Evolutionary conservation across 1,140 invertebrate species (phyloP).

Genomic region (Euura saliciscinereae): DNA sequence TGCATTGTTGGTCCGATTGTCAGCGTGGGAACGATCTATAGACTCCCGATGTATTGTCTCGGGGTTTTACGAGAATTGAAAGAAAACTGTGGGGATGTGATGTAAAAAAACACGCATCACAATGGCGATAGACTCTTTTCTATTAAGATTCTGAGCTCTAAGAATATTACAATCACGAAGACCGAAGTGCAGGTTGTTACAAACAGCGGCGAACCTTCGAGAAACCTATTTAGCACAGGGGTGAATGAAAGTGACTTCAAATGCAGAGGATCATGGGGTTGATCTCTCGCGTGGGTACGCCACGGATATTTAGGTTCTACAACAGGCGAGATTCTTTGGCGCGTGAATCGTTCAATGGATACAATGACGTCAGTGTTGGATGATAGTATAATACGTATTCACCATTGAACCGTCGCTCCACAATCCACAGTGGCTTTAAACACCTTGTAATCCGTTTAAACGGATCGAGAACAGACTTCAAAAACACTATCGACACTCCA

Average conservation of each 20-base stretch:
- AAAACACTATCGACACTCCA: not conserved
- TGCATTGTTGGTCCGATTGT: not conserved
- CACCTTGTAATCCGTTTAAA: not conserved
- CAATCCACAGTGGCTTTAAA: not conserved
- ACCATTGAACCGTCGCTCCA: not conserved
- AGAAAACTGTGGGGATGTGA: not conserved
- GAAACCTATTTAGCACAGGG: too few species aligned
- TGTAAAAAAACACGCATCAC: too few species aligned
- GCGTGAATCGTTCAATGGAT: not conserved
- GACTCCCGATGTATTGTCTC: not conserved
- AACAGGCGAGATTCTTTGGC: constrained; percentile 4
- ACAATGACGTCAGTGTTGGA: constrained; percentile 7
- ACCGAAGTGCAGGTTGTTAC: too few species aligned
- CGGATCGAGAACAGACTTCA: not conserved
- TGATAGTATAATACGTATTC: constrained; percentile 5
- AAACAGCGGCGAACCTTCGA: too few species aligned
- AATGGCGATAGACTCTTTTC: too few species aligned
- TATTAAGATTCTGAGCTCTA: too few species aligned
- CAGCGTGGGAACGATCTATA: not conserved
- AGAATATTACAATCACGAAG: too few species aligned
- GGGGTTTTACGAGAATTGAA: too few species aligned
- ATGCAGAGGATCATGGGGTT: too few species aligned
- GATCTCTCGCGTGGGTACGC: too few species aligned
- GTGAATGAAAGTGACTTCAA: too few species aligned
- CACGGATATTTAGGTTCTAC: too few species aligned